Conservation (phyloP, 2,888 invertebrate genomes). For the Cephonodes hylas region DNA sequence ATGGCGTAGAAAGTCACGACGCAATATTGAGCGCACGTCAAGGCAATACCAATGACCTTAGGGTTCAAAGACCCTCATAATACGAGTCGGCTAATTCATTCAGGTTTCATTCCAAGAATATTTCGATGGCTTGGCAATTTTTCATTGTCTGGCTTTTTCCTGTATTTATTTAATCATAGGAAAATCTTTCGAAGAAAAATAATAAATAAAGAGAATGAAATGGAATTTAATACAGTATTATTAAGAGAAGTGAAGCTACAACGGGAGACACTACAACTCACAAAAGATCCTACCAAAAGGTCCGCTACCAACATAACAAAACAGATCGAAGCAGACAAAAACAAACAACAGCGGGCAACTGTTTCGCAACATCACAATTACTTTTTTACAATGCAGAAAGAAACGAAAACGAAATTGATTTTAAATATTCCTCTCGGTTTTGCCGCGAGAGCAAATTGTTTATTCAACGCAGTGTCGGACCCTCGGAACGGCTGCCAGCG, state of each 20-base stretch:
- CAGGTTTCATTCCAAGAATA: background rate
- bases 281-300: background rate
- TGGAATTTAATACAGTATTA: too few relatives aligned
- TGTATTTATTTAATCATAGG: too few relatives aligned
- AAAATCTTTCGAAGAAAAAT: too few relatives aligned
- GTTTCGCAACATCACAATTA: constrained; percentile 1
- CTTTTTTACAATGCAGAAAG: background rate
- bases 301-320: background rate
- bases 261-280: too few relatives aligned
- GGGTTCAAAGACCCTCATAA: background rate
- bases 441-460: background rate
- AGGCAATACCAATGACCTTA: constrained; percentile 1
- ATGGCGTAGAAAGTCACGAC: background rate
- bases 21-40: background rate
- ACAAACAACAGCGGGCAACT: background rate
- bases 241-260: too few relatives aligned
- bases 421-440: constrained; percentile 1
- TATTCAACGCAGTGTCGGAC: background rate
- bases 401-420: constrained; percentile 7
- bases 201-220: too few relatives aligned
- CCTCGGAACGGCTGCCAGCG: background rate
- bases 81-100: background rate
- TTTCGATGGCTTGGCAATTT: too few relatives aligned
- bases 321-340: background rate
- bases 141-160: too few relatives aligned